phyloP scores from a whole-genome alignment of 1,140 invertebrate species.

The Pseudomyrmex sp. region DNA sequence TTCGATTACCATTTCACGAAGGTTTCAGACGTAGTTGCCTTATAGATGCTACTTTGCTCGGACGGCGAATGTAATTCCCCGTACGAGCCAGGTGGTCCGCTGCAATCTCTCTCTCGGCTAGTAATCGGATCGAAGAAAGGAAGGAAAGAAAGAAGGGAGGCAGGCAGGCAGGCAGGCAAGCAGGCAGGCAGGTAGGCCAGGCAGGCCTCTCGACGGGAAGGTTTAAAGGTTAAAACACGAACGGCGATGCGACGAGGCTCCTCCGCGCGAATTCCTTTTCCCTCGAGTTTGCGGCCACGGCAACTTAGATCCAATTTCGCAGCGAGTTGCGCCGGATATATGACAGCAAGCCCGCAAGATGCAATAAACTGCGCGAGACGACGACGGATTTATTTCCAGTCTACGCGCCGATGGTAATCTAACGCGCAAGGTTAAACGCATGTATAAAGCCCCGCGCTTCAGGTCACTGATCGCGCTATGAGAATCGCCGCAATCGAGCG shows the following conservation, averaged over 20 bases:
- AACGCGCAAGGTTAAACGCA: not conserved
- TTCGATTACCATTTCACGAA: constrained; percentile 76
- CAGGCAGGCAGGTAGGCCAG: no score
- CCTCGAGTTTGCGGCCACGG: constrained; percentile 21
- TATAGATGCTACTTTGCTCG: constrained; percentile 38
- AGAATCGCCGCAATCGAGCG: not conserved
- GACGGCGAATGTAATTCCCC: constrained; percentile 62
- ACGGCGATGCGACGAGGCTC: constrained; percentile 15
- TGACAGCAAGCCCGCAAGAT: not conserved
- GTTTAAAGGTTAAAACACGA: constrained; percentile 58
- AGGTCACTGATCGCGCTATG: not conserved
- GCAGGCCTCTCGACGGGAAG: not conserved
- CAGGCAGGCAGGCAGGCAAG: not conserved
- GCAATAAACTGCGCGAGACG: not conserved
- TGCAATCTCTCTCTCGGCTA: constrained; percentile 43
- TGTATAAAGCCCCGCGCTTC: not conserved
- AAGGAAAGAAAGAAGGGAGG: not conserved
- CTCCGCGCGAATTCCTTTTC: constrained; percentile 15
- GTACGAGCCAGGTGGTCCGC: constrained; percentile 69
- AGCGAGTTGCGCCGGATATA: not conserved
- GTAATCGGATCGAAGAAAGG: constrained; percentile 66
- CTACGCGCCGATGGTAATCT: constrained; percentile 2
- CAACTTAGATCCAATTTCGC: constrained; percentile 25
- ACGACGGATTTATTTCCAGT: constrained; percentile 20
- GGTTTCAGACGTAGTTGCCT: constrained; percentile 45